Base-by-base conservation (phyloP, 2,113 vertebrate species). In the Caretta caretta region DNA sequence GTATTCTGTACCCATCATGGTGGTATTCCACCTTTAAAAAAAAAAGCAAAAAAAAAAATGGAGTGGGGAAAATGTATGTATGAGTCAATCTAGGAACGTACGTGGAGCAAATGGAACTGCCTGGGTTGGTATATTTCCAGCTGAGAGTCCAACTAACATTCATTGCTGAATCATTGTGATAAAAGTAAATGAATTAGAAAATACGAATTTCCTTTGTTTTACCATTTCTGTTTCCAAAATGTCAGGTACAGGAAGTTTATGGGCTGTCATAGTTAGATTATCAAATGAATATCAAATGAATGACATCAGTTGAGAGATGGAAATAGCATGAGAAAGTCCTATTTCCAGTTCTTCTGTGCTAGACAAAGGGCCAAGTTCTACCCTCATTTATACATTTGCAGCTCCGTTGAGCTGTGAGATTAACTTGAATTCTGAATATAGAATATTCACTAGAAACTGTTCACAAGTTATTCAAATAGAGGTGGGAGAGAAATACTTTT, bases 301-400 rank as follows among this genome's bases (percentile, higher is more conserved):
- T 84, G 2, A 86, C 62, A 82, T 80, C 85, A 97, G 92, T 89
- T 20, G 86, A 80, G 56, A 85, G 25, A 86, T 38, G 22, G 51
- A 87, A 92, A 81, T 93, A 94, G 85, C 62, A 86, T 94, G 69
- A 84, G 90, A 87, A 96, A 94, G 51, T 93, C 65, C n/a, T 92
- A 80, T 96, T 85, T 86, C 72, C 31, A 8, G 12, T 84, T 87
- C 88, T 92, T 93, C 91, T 84, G 4, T 24, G 56, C 90, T 93
- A 29, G 29, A 86, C 31, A 80, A 75, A 87, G 69, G 25, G 31
- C 31, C 86, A 87, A 12, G 2, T 62, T 94, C 80, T 89, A 42
- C 19, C 22, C 17, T 84, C 78, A 65, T 78, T 95, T 92, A 72
- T 90, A 79, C 29, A 31, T n/a, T 80, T 85, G 8, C 48, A 84